A percentile compares a stretch with the other conserved stretches of the same genome.
phyloP scores from a whole-genome alignment of 2,888 invertebrate species.

The Phymatocera aterrima region DNA sequence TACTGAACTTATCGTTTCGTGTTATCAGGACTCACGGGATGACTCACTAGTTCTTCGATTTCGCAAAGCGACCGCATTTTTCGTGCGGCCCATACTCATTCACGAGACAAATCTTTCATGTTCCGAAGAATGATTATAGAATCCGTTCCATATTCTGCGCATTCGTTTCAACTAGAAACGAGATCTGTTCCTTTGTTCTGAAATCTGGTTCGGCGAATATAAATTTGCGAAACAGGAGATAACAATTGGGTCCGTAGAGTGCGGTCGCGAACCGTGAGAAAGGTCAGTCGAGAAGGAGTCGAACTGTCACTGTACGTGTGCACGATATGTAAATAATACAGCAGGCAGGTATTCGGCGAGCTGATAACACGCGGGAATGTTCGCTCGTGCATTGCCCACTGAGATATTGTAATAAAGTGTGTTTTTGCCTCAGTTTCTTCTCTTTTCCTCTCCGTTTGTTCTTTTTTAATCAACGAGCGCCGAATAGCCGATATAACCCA shows the following conservation, averaged over 20 bases:
- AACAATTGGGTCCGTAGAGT: slow-evolving; percentile 18
- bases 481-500: too few species aligned
- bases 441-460: background rate
- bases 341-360: background rate
- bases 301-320: slow-evolving; percentile 22
- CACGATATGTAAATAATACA: slow-evolving; percentile 30
- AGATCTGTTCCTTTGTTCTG: too few species aligned
- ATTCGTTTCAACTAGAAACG: too few species aligned
- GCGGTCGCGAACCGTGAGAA: slow-evolving; percentile 29
- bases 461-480: background rate
- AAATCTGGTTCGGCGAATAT: background rate
- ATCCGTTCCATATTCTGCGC: too few species aligned
- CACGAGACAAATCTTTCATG: too few species aligned
- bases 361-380: background rate
- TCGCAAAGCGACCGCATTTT: too few species aligned
- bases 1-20: too few species aligned
- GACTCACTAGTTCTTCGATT: too few species aligned
- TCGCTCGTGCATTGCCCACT: background rate
- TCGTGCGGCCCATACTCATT: too few species aligned
- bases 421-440: background rate
- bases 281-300: slow-evolving; percentile 24
- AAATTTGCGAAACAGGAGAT: slow-evolving; percentile 10
- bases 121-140: too few species aligned
- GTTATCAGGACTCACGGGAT: too few species aligned
- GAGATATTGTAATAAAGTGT: too few species aligned